These are phyloP conservation scores for Eudyptes chrysolophus DNA, from an alignment of 2,113 vertebrate species.

Conservation along the genomic window DNA sequence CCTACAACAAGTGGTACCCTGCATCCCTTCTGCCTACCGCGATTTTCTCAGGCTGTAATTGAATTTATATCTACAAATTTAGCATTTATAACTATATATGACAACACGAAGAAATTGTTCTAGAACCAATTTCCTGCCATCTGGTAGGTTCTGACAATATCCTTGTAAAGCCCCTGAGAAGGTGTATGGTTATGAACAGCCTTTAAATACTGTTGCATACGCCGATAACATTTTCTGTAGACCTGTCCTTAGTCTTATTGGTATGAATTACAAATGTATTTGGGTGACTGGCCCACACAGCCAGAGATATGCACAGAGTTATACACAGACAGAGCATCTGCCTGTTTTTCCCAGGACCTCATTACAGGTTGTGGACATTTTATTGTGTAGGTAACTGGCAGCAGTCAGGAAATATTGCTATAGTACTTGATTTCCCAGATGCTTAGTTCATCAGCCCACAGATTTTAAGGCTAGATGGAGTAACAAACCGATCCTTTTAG, in stretches of 20 bases:
- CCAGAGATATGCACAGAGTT: background rate
- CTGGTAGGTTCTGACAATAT: background rate
- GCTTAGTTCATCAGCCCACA: background rate
- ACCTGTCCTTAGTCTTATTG: background rate
- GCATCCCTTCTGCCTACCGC: background rate
- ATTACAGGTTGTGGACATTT: background rate
- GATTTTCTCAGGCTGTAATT: background rate
- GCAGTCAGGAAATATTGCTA: background rate
- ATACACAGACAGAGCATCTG: background rate
- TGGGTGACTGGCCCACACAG: background rate
- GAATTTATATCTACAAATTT: background rate
- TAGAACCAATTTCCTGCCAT: background rate
- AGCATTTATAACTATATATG: background rate
- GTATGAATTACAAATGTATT: background rate
- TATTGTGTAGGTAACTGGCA: background rate
- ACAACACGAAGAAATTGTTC: background rate
- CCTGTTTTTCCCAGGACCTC: background rate
- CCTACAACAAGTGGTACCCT: background rate
- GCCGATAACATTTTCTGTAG: background rate
- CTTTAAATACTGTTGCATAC: background rate
- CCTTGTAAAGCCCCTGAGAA: background rate
- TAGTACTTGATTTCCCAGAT: background rate
- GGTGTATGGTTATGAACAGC: background rate
- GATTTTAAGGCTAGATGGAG: background rate
- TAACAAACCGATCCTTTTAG: background rate